A percentile compares a stretch with the other conserved stretches of the same genome.
Evolutionary conservation across 2,797 vertebrate genomes (phyloP).

Genomic region (Pseudomugil gertrudae): DNA sequence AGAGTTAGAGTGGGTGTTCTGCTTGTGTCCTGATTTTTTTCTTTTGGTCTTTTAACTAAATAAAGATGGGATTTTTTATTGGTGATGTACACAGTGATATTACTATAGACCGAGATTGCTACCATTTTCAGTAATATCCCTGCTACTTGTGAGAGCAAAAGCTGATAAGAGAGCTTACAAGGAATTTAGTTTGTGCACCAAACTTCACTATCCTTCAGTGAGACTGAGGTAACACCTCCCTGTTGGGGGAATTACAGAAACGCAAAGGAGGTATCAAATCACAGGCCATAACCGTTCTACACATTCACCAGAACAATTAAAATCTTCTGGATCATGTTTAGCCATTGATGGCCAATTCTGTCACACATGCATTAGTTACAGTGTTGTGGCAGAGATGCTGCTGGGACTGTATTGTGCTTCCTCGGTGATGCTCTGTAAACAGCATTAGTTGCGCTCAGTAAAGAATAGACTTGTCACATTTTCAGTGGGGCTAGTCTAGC

Average conservation of each 20-base stretch:
- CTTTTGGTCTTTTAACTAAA: constrained; percentile 60
- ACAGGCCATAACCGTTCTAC: constrained; percentile 44
- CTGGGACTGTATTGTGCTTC: constrained; percentile 68
- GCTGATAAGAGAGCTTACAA: constrained; percentile 33
- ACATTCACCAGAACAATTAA: constrained; percentile 64
- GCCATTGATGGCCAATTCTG: constrained; percentile 65
- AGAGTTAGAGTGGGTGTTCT: constrained; percentile 34
- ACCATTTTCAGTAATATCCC: constrained; percentile 40
- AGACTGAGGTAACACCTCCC: constrained; percentile 27
- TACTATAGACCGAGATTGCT: constrained; percentile 39
- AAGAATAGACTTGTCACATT: constrained; percentile 81
- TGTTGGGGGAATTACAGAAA: constrained; percentile 23
- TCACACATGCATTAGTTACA: constrained; percentile 75
- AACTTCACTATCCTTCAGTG: constrained; percentile 20
- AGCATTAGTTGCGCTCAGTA: constrained; percentile 78
- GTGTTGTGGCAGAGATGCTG: constrained; percentile 57
- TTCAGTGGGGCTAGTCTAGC: constrained; percentile 71
- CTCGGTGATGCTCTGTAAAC: constrained; percentile 75
- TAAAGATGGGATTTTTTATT: constrained; percentile 52
- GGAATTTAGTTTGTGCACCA: constrained; percentile 40
- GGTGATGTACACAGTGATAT: constrained; percentile 35
- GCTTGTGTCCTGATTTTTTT: constrained; percentile 35
- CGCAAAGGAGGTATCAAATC: constrained; percentile 20
- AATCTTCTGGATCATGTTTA: constrained; percentile 69
- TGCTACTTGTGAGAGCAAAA: constrained; percentile 31